Evolutionary conservation across 2,113 vertebrate species (phyloP), one percentile per base, ranked within the genome.

Genomic region (Ctenodactylus gundi): DNA sequence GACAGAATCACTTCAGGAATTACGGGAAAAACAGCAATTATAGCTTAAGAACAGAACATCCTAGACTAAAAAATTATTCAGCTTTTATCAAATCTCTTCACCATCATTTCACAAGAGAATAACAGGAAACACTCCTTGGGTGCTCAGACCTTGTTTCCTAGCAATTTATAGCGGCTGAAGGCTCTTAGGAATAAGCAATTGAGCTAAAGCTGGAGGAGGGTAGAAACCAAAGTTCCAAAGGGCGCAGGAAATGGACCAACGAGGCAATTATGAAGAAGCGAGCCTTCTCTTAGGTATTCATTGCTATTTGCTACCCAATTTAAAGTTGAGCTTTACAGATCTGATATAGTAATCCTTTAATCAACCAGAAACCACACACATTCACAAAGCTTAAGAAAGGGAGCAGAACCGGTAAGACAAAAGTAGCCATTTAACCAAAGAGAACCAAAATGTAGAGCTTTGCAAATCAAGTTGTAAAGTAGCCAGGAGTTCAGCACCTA

Each of bases 21-120:
- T 96, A 95, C 93, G 91, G 15, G 27, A 64, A 91, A 97, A 96
- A 85, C 46, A 95, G 85, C 86, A 97, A 96, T 97, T 97, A 97
- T 27, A 95, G 89, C 81, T 97, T 81, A 85, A 93, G 95, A 95
- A 97, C 95, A 97, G 96, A 97, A 95, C 93, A 88, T 92, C 94
- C 95, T 90, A 91, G 62, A 88, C 94, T 90, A 85, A 94, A 96
- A 92, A 91, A 73, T 62, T 73, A 91, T 53, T 55, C 65, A 81
- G 85, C 65, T 91, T 89, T 96, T 95, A 97, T 96, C 91, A 87
- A 88, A 90, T 68, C 88, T 68, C 68, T 60, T 88, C 77, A 39
- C 81, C 41, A 29, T 86, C 83, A 53, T 94, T 91, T 89, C 87
- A 92, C 57, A 92, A 76, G 53, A 93, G 87, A 95, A 91, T 76